Base-by-base conservation (phyloP, 30 jellyfish, hydroid and myxozoan species). In the Nemopilema nomurai region DNA sequence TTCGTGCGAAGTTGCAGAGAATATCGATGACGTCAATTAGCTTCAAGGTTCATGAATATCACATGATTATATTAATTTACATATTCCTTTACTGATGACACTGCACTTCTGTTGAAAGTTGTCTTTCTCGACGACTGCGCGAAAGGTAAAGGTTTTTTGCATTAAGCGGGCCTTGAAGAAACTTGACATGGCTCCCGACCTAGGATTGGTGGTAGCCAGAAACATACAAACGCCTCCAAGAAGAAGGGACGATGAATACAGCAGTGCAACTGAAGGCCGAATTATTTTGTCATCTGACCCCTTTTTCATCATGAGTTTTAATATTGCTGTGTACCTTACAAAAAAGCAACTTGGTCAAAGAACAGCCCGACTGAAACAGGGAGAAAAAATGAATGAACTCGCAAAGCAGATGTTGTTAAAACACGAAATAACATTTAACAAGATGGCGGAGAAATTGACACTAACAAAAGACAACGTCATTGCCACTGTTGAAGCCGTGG, bases 351-450 rank as follows among this genome's bases (percentile, higher is more conserved):
- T 27, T 18, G 87, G 87, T 26, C 19, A 77, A 33, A 62, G 41
- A 23, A 62, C 66, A 41, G 32, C 53, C 53, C 49, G 70, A 21
- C 52, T 74, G 49, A 71, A 30, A 69, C 33, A 69, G 33, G 91
- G 96, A 31, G 88, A 70, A 25, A 88, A 88, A 51, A 79, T 88
- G 91, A 74, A 74, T 1, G 79, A 80, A 26, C 77, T 88, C 28
- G 63, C 91, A n/a, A 49, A 50, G 22, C 67, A 88, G 24, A 79
- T 88, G 91, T 24, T 67, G 87, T 25, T 33, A 22, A 88, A 88
- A 67, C 96, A 88, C 28, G 91, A 71, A 71, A 69, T 79, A 20
- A 68, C 80, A 7, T 88, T 79, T 65, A 67, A 65, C 51, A 81
- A 82, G 13, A 74, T 88, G 77, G 50, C 72, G 3, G 67, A 41